Evolutionary conservation across 2,113 vertebrate genomes (phyloP).

Genomic region (Sinocyclocheilus grahami): DNA sequence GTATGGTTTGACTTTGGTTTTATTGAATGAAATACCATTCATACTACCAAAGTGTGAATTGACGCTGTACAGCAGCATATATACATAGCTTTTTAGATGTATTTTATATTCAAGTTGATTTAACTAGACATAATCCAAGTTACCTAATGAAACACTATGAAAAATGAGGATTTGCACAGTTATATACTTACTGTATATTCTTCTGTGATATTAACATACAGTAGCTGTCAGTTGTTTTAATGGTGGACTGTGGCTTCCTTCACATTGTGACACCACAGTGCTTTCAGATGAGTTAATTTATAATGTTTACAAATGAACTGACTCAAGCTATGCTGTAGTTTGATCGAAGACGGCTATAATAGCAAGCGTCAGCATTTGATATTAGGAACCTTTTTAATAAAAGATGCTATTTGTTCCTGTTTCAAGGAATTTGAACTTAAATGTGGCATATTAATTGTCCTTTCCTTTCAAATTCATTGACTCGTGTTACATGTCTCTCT

Average conservation of each 20-base stretch:
- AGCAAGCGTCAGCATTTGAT: slow-evolving; percentile 64
- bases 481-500: slow-evolving; percentile 42
- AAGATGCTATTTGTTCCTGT: slow-evolving; percentile 77
- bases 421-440: slow-evolving; percentile 77
- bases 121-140: slow-evolving; percentile 14
- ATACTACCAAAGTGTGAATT: background rate
- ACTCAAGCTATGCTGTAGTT: slow-evolving; percentile 32
- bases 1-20: background rate
- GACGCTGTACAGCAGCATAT: slow-evolving; percentile 16
- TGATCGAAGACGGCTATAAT: slow-evolving; percentile 60
- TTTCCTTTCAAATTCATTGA: slow-evolving; percentile 53
- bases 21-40: background rate
- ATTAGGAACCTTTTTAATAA: slow-evolving; percentile 71
- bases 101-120: slow-evolving; percentile 24
- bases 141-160: slow-evolving; percentile 17
- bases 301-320: slow-evolving; percentile 51
- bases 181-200: slow-evolving; percentile 26
- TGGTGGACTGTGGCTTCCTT: slow-evolving; percentile 36
- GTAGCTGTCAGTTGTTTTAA: background rate
- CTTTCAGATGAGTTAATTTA: slow-evolving; percentile 26
- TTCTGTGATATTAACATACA: slow-evolving; percentile 5
- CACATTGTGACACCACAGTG: background rate
- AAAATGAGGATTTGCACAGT: slow-evolving; percentile 28
- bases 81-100: background rate
- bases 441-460: slow-evolving; percentile 45